These are phyloP conservation scores for Drosophila kambysellisi DNA, from an alignment of 2,888 invertebrate genomes.

Conservation along the genomic window DNA sequence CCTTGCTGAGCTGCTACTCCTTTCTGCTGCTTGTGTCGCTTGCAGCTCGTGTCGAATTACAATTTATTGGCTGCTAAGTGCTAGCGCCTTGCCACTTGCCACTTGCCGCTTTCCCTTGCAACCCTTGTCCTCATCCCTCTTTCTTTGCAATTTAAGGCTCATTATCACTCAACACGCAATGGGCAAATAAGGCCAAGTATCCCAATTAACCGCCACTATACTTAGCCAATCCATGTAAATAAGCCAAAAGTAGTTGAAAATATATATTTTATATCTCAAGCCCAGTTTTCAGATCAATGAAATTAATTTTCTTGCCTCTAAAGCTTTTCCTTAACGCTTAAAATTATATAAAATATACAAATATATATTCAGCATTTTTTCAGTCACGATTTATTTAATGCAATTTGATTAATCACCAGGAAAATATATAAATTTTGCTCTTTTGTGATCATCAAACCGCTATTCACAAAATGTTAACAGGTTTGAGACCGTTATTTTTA, in stretches of 20 bases:
- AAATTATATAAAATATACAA: no score
- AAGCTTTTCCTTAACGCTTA: no score
- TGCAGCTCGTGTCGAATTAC: conserved; percentile 75
- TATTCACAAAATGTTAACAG: no score
- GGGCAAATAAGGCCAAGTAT: conserved; percentile 4
- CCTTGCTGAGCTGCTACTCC: conserved; percentile 20
- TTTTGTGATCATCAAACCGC: no score
- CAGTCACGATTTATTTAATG: no score
- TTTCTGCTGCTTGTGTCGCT: conserved; percentile 29
- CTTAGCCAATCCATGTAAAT: conserved; percentile 2
- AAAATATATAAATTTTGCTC: no score
- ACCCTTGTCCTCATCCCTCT: neutral
- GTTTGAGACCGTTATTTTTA: no score
- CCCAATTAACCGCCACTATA: neutral
- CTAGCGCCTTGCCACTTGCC: conserved; percentile 58
- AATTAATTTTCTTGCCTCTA: neutral
- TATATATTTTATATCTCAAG: neutral
- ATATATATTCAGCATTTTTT: no score
- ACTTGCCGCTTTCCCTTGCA: conserved; percentile 48
- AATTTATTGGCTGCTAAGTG: conserved; percentile 81
- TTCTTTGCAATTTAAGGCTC: conserved; percentile 25
- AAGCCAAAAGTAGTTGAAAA: neutral
- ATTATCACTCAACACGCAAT: conserved; percentile 33
- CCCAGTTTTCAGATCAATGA: neutral
- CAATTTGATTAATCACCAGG: no score